A percentile compares a stretch with the other conserved stretches of the same genome.
Evolutionary conservation across 2,888 invertebrate species (phyloP).

Genomic region (Griposia aprilina): DNA sequence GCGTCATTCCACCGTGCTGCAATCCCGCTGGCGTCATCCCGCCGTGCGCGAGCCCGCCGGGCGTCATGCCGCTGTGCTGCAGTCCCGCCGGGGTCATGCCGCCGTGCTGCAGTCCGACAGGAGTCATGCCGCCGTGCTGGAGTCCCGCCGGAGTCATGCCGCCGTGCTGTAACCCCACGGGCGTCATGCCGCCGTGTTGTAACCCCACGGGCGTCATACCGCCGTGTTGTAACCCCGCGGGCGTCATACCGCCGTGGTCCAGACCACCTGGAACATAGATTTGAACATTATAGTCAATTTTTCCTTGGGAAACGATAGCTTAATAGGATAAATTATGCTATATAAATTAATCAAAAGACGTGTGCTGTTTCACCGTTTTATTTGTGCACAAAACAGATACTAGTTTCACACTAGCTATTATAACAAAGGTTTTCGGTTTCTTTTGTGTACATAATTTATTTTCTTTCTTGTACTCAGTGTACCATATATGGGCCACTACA

Average conservation of each 20-base stretch:
- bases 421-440: too few species aligned
- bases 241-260: constrained; percentile 82
- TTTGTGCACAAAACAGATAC: too few species aligned
- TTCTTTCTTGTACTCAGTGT: too few species aligned
- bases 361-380: not conserved
- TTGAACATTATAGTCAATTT: too few species aligned
- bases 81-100: constrained; percentile 79
- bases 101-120: constrained; percentile 79
- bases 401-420: too few species aligned
- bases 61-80: constrained; percentile 84
- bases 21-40: constrained; percentile 84
- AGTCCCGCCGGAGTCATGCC: constrained; percentile 22
- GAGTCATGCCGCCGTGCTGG: constrained; percentile 82
- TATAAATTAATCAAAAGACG: not conserved
- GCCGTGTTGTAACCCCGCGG: constrained; percentile 78
- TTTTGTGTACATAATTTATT: too few species aligned
- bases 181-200: not conserved
- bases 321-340: not conserved
- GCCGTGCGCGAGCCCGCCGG: constrained; percentile 83
- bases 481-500: too few species aligned
- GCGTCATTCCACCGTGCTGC: constrained; percentile 80
- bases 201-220: not conserved
- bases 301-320: too few species aligned
- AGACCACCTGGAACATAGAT: constrained; percentile 49
- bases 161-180: not conserved